Evolutionary conservation across 2,797 vertebrate species (phyloP).

Genomic region (Micromesistius poutassou): DNA sequence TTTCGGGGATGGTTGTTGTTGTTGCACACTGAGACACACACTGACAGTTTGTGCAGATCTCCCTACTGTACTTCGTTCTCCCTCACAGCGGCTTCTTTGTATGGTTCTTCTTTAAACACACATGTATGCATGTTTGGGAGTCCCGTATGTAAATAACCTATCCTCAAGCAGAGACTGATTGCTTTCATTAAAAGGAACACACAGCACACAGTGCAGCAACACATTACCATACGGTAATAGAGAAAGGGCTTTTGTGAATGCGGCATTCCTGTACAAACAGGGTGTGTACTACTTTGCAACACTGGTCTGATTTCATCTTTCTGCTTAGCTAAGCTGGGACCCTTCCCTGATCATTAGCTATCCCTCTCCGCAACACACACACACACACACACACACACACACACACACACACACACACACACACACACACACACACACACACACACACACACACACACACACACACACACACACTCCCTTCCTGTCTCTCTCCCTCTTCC

Average conservation of each 20-base stretch:
- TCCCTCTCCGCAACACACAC: constrained; percentile 47
- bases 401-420: no score
- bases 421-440: no score
- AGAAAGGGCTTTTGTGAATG: constrained; percentile 40
- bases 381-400: not conserved
- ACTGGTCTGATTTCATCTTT: constrained; percentile 63
- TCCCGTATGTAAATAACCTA: constrained; percentile 26
- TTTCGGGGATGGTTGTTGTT: constrained; percentile 17
- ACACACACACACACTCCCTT: no score
- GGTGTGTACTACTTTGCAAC: constrained; percentile 41
- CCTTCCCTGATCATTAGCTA: constrained; percentile 67
- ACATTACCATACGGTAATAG: constrained; percentile 1
- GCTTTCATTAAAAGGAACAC: constrained; percentile 55
- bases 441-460: no score
- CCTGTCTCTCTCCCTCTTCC: not conserved
- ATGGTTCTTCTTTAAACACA: not conserved
- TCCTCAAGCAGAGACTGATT: constrained; percentile 54
- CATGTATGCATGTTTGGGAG: constrained; percentile 39
- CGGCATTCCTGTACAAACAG: constrained; percentile 45
- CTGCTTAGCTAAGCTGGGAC: constrained; percentile 70
- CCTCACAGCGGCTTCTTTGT: not conserved
- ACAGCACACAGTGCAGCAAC: constrained; percentile 38
- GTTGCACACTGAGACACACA: constrained; percentile 41
- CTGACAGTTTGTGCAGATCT: constrained; percentile 33
- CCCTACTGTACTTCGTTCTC: constrained; percentile 26